These are phyloP conservation scores for Tapirus terrestris DNA, from an alignment of 2,113 vertebrate species.

Conservation along the genomic window DNA sequence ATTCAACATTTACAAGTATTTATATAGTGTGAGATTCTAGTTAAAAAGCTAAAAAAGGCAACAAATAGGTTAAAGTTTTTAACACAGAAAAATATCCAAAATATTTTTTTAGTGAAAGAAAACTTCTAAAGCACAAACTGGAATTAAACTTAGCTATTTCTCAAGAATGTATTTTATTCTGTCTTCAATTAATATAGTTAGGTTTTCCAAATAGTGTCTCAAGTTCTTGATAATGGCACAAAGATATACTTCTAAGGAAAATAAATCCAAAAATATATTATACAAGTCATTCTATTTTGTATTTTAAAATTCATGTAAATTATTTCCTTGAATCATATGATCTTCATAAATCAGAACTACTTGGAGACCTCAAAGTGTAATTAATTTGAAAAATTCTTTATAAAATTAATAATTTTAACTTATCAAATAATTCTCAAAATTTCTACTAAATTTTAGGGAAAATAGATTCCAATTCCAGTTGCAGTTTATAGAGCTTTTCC, in stretches of 20 bases:
- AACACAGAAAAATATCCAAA: not conserved
- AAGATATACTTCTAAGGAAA: not conserved
- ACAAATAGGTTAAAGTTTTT: not conserved
- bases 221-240: not conserved
- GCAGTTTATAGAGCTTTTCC: not conserved
- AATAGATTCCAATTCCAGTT: not conserved
- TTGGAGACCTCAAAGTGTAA: not conserved
- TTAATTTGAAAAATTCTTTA: constrained; percentile 1
- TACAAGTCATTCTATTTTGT: not conserved
- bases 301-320: constrained; percentile 31
- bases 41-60: not conserved
- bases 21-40: not conserved
- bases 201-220: constrained; percentile 10
- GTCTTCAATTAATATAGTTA: not conserved
- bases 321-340: constrained; percentile 9
- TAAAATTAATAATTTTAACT: constrained; percentile 28
- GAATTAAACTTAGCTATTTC: constrained; percentile 30
- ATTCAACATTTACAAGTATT: not conserved
- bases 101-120: not conserved
- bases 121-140: not conserved
- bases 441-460: not conserved
- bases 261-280: not conserved
- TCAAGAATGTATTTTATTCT: not conserved
- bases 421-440: constrained; percentile 12
- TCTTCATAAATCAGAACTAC: constrained; percentile 10